Percentiles rank a stretch among this genome's conserved stretches.
Conservation (phyloP, 2,888 invertebrate species). For the Mermis nigrescens region DNA sequence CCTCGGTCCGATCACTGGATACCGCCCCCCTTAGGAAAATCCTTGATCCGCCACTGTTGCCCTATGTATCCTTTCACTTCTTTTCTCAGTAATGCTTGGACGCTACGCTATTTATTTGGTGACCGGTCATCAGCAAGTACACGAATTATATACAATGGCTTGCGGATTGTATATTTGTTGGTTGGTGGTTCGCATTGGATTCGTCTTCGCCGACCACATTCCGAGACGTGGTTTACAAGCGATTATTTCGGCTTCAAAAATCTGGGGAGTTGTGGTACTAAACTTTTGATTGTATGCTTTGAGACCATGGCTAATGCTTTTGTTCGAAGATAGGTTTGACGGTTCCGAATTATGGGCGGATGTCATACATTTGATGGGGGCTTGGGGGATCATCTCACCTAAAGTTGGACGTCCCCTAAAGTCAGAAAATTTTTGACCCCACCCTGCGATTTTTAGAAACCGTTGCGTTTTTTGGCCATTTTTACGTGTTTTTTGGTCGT, state of each 20-base stretch:
- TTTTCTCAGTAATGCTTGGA: constrained; percentile 48
- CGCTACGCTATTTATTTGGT: constrained; percentile 22
- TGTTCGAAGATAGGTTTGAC: constrained; percentile 10
- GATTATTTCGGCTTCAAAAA: constrained; percentile 24
- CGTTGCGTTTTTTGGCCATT: too few species aligned
- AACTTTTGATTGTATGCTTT: neutral
- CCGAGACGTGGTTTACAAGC: constrained; percentile 65
- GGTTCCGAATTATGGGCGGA: too few species aligned
- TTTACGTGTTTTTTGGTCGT: too few species aligned
- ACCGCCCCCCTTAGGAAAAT: too few species aligned
- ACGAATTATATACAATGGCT: constrained; percentile 86
- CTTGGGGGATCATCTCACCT: too few species aligned
- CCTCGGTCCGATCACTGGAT: too few species aligned
- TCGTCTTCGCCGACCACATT: constrained; percentile 63
- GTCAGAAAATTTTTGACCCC: too few species aligned
- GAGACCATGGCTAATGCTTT: neutral
- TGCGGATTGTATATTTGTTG: constrained; percentile 85
- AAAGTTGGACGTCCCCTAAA: too few species aligned
- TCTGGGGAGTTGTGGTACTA: constrained; percentile 33
- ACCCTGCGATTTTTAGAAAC: too few species aligned
- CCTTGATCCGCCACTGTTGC: too few species aligned
- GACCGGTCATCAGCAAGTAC: constrained; percentile 45
- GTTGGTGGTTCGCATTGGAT: constrained; percentile 62
- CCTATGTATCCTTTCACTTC: too few species aligned
- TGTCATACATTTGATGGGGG: too few species aligned